phyloP scores from a whole-genome alignment of 2,888 invertebrate species.

The Coecobrya sp. region DNA sequence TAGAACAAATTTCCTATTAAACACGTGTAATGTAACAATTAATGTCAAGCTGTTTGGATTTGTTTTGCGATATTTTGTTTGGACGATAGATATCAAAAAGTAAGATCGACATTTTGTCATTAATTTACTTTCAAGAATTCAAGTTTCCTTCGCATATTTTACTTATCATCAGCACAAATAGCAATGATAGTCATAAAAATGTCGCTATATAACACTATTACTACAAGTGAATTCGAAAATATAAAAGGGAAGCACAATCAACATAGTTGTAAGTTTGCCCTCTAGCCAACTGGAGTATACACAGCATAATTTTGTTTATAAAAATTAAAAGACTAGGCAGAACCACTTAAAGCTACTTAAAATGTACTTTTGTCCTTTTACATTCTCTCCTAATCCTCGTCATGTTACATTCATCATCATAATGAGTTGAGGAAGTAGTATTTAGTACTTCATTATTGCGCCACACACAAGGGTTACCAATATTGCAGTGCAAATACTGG shows the following conservation, averaged over 20 bases:
- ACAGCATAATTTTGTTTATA: neutral
- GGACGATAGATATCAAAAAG: too few relatives aligned
- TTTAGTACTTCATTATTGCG: slow-evolving; percentile 8
- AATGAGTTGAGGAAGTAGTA: slow-evolving; percentile 9
- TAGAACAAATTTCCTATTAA: too few relatives aligned
- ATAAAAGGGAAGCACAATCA: neutral
- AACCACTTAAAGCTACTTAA: neutral
- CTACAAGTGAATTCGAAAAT: neutral
- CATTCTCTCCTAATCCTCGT: slow-evolving; percentile 13
- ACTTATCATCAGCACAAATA: neutral
- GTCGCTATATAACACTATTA: neutral
- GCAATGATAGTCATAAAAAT: neutral
- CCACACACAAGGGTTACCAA: neutral
- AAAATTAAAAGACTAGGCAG: neutral
- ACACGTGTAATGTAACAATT: too few relatives aligned
- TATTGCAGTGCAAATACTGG: neutral
- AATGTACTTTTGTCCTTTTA: neutral
- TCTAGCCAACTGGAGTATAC: neutral
- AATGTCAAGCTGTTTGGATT: too few relatives aligned
- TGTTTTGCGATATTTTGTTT: too few relatives aligned
- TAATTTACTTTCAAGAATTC: neutral
- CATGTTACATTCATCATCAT: slow-evolving; percentile 12
- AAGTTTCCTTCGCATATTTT: neutral
- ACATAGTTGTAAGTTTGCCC: neutral
- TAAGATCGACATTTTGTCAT: neutral